These are phyloP conservation scores for Tetragnatha montana DNA, from an alignment of 2,888 invertebrate species.

Conservation along the genomic window DNA sequence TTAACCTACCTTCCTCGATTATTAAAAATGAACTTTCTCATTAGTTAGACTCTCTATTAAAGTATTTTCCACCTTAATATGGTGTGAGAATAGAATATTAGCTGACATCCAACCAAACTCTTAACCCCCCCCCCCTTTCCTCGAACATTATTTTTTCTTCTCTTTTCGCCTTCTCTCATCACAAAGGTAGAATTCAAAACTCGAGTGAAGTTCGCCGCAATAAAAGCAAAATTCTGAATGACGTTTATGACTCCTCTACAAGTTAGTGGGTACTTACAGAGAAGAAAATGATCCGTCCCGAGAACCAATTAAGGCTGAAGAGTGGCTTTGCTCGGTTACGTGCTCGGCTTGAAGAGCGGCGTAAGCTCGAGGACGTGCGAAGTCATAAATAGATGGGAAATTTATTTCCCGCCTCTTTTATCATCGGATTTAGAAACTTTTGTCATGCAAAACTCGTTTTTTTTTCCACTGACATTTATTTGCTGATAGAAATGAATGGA, in stretches of 20 bases:
- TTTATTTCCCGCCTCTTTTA: neutral
- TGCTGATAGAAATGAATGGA: too few species aligned
- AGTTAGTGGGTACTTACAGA: constrained; percentile 5
- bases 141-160: too few species aligned
- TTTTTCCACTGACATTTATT: neutral
- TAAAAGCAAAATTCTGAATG: constrained; percentile 26
- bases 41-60: too few species aligned
- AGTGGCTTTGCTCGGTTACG: constrained; percentile 50
- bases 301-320: constrained; percentile 38
- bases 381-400: neutral
- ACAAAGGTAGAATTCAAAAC: neutral
- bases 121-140: too few species aligned
- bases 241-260: constrained; percentile 34
- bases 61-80: too few species aligned
- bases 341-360: constrained; percentile 36
- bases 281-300: constrained; percentile 27
- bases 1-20: too few species aligned
- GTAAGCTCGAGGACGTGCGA: neutral
- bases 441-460: neutral
- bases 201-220: neutral
- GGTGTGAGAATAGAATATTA: too few species aligned
- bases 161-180: too few species aligned
- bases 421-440: neutral
- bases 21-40: too few species aligned
- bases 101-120: too few species aligned